Base-by-base conservation (phyloP, 1,140 invertebrate genomes). In the Pristionchus pacificus region DNA sequence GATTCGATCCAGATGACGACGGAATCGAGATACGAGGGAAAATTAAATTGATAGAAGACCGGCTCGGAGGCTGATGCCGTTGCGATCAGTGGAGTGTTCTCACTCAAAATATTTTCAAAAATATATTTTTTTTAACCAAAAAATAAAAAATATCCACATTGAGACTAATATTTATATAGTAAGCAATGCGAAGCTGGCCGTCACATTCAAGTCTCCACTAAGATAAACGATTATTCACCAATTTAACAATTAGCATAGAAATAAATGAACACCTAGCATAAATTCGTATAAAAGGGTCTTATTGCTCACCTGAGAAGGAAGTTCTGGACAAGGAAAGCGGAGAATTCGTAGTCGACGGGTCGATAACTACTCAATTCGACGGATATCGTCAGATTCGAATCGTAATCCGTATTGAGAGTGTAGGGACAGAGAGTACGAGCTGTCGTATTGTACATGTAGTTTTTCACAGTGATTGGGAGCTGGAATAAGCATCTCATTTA, bases 1-100 rank as follows among this genome's bases (percentile, higher is more conserved):
- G 90, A 91, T 38, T 85, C 86, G 14, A 90, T 88, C 82, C 88
- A 86, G 1, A 91, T 85, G 29, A 90, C 85, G 0, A 91, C 89
- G 62, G 87, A 88, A 71, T 89, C 84, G 10, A 86, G 82, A 74
- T 85, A 83, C 13, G 80, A 68, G 24, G 88, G 83, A 74, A 87
- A 87, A 32, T 79, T 77, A 77, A 86, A 87, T 72, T 85, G 85
- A 80, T 85, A 89, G 82, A 87, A 89, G 29, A 83, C 79, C 38
- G 86, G 87, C 68, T 85, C 82, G n/a, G 86, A 86, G 67, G 86
- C 87, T 57, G 85, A 85, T 60, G 86, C 80, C 67, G 66, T 83
- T 72, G 86, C 78, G 77, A 76, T 80, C 74, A 78, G 28, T 77
- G 80, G 49, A 70, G 80, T 64, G 55, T 81, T 69, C 66, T 81